These are phyloP conservation scores for Sigmodon hispidus DNA, from an alignment of 2,113 vertebrate species.

Conservation along the genomic window DNA sequence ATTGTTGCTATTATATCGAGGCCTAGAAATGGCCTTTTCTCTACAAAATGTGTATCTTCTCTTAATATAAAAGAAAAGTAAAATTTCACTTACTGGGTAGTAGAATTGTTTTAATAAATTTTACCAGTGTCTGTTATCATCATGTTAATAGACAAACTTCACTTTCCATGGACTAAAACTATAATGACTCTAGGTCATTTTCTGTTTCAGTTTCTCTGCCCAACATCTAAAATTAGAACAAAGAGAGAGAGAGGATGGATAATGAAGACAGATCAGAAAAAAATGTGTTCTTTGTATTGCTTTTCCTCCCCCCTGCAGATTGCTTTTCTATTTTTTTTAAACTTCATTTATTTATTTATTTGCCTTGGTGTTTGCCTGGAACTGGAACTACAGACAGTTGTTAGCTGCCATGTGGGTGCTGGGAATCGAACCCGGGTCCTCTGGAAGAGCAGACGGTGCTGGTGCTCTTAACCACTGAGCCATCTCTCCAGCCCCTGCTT, in stretches of 20 bases:
- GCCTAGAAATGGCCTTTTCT: background rate
- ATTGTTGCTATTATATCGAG: background rate
- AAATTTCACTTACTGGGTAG: background rate
- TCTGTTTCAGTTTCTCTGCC: background rate
- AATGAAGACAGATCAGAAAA: background rate
- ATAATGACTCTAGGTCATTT: background rate
- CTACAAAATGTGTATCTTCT: background rate
- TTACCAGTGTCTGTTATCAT: background rate
- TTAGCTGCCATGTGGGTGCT: too few relatives aligned
- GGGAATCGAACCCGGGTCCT: too few relatives aligned
- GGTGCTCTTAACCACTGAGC: too few relatives aligned
- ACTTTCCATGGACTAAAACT: background rate
- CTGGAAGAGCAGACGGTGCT: too few relatives aligned
- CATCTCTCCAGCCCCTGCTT: too few relatives aligned
- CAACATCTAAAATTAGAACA: background rate
- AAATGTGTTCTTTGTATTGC: background rate
- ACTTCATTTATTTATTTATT: too few relatives aligned
- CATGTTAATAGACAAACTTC: background rate
- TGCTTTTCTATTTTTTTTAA: background rate
- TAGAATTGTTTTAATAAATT: background rate
- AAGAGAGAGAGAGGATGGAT: background rate
- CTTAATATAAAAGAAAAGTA: background rate
- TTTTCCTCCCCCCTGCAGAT: background rate
- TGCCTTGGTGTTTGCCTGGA: too few relatives aligned
- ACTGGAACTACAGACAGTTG: too few relatives aligned